Evolutionary conservation across 2,797 vertebrate genomes (phyloP).

Genomic region (Coregonus suidteri): DNA sequence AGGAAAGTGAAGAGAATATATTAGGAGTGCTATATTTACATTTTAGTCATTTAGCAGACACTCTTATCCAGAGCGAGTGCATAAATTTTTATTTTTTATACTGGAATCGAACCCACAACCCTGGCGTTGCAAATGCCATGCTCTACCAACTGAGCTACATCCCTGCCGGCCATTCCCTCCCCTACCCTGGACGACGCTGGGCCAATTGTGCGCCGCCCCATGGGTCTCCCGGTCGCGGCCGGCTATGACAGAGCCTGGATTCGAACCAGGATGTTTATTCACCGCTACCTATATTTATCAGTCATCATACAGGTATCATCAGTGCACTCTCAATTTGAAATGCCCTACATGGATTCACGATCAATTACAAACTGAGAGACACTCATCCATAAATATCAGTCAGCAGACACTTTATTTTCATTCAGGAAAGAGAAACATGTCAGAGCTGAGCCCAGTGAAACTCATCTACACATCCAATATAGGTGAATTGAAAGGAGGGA

Average conservation of each 20-base stretch:
- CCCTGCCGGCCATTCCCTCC: too few relatives aligned
- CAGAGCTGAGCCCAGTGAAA: conserved; percentile 69
- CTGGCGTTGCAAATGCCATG: too few relatives aligned
- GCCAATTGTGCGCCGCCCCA: too few relatives aligned
- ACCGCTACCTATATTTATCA: background rate
- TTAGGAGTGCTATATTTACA: background rate
- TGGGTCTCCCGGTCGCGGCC: too few relatives aligned
- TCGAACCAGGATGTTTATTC: background rate
- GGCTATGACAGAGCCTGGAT: too few relatives aligned
- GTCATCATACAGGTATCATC: background rate
- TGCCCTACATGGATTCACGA: conserved; percentile 19
- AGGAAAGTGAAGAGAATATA: background rate
- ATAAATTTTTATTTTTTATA: too few relatives aligned
- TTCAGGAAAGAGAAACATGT: conserved; percentile 68
- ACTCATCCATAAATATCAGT: conserved; percentile 18
- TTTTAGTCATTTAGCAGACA: too few relatives aligned
- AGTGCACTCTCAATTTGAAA: background rate
- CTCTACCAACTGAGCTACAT: too few relatives aligned
- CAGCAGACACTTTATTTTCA: conserved; percentile 61
- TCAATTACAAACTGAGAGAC: conserved; percentile 15
- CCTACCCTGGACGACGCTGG: too few relatives aligned
- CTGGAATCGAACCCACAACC: too few relatives aligned
- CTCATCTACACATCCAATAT: conserved; percentile 86
- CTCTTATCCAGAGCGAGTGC: too few relatives aligned
- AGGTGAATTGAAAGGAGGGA: conserved; percentile 84